Percentiles rank a stretch among this genome's conserved stretches.
phyloP scores from a whole-genome alignment of 2,888 invertebrate species.

The Eilema sororculum region DNA sequence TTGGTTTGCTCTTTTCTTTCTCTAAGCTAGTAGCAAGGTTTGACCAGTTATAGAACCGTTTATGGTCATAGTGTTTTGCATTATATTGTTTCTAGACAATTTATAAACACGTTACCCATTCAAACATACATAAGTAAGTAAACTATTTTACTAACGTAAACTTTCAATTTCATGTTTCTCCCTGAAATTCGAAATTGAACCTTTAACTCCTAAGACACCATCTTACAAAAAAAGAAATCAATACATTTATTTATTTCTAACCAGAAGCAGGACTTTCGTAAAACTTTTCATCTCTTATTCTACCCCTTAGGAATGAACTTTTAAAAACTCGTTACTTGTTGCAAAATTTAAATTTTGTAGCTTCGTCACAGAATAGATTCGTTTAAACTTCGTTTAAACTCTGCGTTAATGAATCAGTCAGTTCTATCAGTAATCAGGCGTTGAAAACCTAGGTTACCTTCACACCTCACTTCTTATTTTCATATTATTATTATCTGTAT shows the following conservation, averaged over 20 bases:
- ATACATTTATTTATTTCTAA: neutral
- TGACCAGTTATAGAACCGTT: neutral
- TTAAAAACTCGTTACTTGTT: neutral
- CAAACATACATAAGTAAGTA: too few relatives aligned
- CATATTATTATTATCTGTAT: neutral
- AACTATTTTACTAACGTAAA: too few relatives aligned
- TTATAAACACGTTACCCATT: too few relatives aligned
- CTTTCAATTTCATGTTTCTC: too few relatives aligned
- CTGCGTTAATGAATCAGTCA: neutral
- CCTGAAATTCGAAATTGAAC: too few relatives aligned
- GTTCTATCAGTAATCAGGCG: neutral
- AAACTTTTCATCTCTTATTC: neutral
- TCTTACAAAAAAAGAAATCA: too few relatives aligned
- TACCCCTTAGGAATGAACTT: neutral
- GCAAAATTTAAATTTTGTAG: neutral
- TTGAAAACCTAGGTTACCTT: neutral
- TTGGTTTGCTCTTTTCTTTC: neutral
- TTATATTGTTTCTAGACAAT: too few relatives aligned
- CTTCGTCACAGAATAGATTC: too few relatives aligned
- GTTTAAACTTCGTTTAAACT: neutral
- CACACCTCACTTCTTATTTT: neutral
- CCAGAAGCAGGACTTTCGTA: neutral
- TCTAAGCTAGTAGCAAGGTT: neutral
- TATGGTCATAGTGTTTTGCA: neutral
- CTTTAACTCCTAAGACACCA: too few relatives aligned